phyloP scores from a whole-genome alignment of 2,888 invertebrate genomes.

The Laothoe populi region DNA sequence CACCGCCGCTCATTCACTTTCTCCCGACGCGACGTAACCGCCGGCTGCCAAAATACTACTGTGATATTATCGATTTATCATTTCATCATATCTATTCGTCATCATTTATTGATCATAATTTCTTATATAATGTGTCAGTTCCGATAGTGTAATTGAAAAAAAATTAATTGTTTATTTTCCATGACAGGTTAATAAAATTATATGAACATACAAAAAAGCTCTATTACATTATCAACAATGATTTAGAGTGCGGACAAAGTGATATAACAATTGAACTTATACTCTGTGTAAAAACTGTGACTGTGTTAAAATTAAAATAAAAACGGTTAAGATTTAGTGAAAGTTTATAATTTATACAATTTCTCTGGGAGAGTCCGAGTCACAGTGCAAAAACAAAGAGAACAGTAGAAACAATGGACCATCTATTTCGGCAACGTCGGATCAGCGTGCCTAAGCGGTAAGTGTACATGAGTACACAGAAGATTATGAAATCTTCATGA shows the following conservation, averaged over 20 bases:
- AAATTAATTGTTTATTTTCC: not conserved
- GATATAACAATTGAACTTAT: not conserved
- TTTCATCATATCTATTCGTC: slow-evolving; percentile 9
- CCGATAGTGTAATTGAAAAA: not conserved
- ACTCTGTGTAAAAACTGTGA: slow-evolving; percentile 32
- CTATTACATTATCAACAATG: not conserved
- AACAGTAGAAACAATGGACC: slow-evolving; percentile 73
- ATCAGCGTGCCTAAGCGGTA: slow-evolving; percentile 79
- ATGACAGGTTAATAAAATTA: not conserved
- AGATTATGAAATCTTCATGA: slow-evolving; percentile 28
- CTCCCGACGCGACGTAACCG: slow-evolving; percentile 49
- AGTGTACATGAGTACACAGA: no score
- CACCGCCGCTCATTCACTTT: slow-evolving; percentile 56
- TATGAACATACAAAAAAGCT: not conserved
- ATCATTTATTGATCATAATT: not conserved
- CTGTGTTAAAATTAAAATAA: slow-evolving; percentile 45
- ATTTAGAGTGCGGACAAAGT: not conserved
- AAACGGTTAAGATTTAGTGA: slow-evolving; percentile 71
- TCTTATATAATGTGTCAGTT: not conserved
- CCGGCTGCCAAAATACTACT: slow-evolving; percentile 50
- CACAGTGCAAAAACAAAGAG: slow-evolving; percentile 62
- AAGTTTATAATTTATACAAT: slow-evolving; percentile 70
- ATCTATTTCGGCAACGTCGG: slow-evolving; percentile 80
- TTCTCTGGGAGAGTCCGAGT: slow-evolving; percentile 68
- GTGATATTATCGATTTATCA: slow-evolving; percentile 20